Evolutionary conservation across 2,888 invertebrate genomes (phyloP), one percentile per base, ranked within the genome.

Genomic region (Dicyrtomina minuta): DNA sequence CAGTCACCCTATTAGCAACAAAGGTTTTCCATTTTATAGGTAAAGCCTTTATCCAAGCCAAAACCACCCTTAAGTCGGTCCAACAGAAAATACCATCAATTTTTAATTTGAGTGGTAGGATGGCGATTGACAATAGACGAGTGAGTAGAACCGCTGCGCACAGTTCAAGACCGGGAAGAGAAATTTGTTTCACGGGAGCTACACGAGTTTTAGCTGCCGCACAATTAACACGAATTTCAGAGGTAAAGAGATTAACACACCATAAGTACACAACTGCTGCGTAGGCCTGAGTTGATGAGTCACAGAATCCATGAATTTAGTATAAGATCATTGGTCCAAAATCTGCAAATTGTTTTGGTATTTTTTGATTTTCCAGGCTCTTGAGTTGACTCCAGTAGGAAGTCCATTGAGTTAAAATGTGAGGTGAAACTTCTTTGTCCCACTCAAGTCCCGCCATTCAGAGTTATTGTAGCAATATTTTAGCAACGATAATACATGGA

Each of bases 1-100:
- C n/a, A n/a, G n/a, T n/a, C n/a, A 79, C 76, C 51, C 78, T 33
- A 56, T 79, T 79, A 2, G 70, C 70, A 0, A 79, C 78, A 71
- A 76, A 79, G 1, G 76, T 74, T 51, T 79, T 78, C 73, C 78
- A 79, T 8, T 79, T 79, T 26, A 75, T 77, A 0, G 79, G 80
- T 66, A 81, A 80, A 2, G 77, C 71, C 76, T 75, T 79, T 20
- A 68, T 73, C 27, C 49, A 70, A 1, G 64, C 56, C 8, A 27
- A 51, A 2, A 13, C 20, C 12, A 43, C 49, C 24, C 4, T 49
- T 1, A 15, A 68, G 2, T 13, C 17, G 5, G 17, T 49, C 43
- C 46, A 46, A 12, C 15, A 5, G 22, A 6, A 46, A 12, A 53
- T 26, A 22, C 10, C 53, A 22, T 24, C 17, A 5, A 22, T 22